Base-by-base conservation (phyloP, 2,888 invertebrate genomes). In the Brachylomia viminalis region DNA sequence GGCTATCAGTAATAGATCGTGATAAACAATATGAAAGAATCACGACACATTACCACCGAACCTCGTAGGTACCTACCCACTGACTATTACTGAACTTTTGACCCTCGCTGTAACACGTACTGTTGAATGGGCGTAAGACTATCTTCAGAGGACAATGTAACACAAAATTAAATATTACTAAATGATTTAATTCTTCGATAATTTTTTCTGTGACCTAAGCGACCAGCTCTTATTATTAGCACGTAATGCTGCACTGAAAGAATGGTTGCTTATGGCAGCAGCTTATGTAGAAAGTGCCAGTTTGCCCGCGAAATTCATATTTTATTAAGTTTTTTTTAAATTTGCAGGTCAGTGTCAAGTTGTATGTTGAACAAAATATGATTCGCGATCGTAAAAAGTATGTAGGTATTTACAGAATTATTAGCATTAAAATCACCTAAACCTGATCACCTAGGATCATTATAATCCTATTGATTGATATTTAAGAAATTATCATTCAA, bases 1-100 rank as follows among this genome's bases (percentile, higher is more conserved):
- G 75, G 79, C 75, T 76, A 77, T 61, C 56, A 74, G n/a, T 74
- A 67, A 67, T 73, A 67, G 58, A 72, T 89, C 88, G 88, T 87
- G 88, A 84, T 80, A 75, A 77, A 79, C 79, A 79, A 77, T 80
- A 64, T 56, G 58, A 75, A 64, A 79, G 74, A 70, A 80, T 75
- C 89, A 89, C 89, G 88, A 89, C 87, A 80, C 52, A 72, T 79
- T 77, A 72, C 49, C 62, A 23, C 38, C 49, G 42, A 65, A 67
- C 74, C 56, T 75, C 30, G 42, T n/a, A 45, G n/a, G 17, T 64
- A 66, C 30, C 49, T 56, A 27, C 30, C 49, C 38, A 27, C 67
- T 75, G 77, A 80, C 77, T 65, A 89, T 85, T 79, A 80, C 30
- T 84, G 84, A 87, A 78, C 87, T 82, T 42, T 52, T 86, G 83